phyloP scores from a whole-genome alignment of 2,113 vertebrate species.

The Leiothrix lutea region DNA sequence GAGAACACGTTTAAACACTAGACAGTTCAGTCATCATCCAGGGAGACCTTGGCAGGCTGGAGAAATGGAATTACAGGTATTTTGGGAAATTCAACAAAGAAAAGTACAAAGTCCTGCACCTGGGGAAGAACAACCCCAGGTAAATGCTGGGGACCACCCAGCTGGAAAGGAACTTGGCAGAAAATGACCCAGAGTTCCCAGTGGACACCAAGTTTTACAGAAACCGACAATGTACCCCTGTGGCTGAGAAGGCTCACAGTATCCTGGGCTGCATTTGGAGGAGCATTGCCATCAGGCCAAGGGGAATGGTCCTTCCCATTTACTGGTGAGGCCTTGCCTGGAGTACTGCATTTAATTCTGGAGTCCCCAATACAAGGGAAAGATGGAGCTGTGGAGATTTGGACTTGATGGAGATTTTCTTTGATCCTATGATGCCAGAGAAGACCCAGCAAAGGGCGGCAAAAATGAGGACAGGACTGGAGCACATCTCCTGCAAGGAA shows the following conservation, averaged over 20 bases:
- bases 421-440: background rate
- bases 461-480: background rate
- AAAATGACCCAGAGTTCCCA: background rate
- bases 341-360: background rate
- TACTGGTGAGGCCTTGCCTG: background rate
- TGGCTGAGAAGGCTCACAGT: background rate
- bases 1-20: background rate
- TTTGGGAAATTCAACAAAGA: background rate
- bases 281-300: background rate
- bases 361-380: background rate
- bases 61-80: background rate
- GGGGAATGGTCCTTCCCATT: accelerated
- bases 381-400: background rate
- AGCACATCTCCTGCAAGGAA: background rate
- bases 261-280: background rate
- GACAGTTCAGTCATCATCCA: background rate
- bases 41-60: background rate
- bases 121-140: background rate
- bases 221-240: background rate
- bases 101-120: background rate
- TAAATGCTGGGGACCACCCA: background rate
- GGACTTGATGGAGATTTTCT: background rate
- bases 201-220: background rate
- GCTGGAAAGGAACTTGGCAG: background rate
- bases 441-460: background rate